Evolutionary conservation across 2,113 vertebrate genomes (phyloP).

Genomic region (Dendrocopos noguchii): DNA sequence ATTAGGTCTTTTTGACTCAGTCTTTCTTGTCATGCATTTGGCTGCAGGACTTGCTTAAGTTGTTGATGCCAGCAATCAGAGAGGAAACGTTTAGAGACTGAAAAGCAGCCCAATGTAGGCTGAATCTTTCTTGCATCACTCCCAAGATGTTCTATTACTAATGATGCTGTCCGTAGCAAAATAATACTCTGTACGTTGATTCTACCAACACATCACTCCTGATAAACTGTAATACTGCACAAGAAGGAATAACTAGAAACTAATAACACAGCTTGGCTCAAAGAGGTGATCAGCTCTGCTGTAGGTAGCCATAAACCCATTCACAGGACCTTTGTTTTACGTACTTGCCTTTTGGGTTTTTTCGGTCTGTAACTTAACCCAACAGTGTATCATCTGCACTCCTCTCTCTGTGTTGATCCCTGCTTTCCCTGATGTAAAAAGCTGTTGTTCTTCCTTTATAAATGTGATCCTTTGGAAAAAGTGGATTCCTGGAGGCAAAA

Average conservation of each 20-base stretch:
- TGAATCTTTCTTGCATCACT: conserved; percentile 13
- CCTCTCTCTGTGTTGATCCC: conserved; percentile 46
- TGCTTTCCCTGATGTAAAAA: conserved; percentile 49
- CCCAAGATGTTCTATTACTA: conserved; percentile 45
- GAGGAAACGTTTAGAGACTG: conserved; percentile 25
- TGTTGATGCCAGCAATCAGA: conserved; percentile 49
- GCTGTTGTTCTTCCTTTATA: conserved; percentile 44
- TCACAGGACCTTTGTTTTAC: conserved; percentile 18
- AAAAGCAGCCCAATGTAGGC: conserved; percentile 5
- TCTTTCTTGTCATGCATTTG: not conserved
- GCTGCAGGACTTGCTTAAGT: conserved; percentile 33
- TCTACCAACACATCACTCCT: conserved; percentile 59
- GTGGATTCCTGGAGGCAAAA: conserved; percentile 39
- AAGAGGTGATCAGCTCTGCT: conserved; percentile 19
- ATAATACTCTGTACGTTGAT: conserved; percentile 65
- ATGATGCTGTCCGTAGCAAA: conserved; percentile 47
- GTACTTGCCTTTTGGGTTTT: conserved; percentile 41
- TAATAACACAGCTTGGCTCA: conserved; percentile 36
- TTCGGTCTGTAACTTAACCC: conserved; percentile 38
- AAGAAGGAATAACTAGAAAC: conserved; percentile 60
- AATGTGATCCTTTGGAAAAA: conserved; percentile 61
- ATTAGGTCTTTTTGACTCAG: conserved; percentile 4
- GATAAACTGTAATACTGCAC: conserved; percentile 42
- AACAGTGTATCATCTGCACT: conserved; percentile 10
- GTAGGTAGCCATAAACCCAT: conserved; percentile 40